These are phyloP conservation scores for Oryctolagus cuniculus DNA, from an alignment of 2,113 vertebrate species.

Conservation along the genomic window DNA sequence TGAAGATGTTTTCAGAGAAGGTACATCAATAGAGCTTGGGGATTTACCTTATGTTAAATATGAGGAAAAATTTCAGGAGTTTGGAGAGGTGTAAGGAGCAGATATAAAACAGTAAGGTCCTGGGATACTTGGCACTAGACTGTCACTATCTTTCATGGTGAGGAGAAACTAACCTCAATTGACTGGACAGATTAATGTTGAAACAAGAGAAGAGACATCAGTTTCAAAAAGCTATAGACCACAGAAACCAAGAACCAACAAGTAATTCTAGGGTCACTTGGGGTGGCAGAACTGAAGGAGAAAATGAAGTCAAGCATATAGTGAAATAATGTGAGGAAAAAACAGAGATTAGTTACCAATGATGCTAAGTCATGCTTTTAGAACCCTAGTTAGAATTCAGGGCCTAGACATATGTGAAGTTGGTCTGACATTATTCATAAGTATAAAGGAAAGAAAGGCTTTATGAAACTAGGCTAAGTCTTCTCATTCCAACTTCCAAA, in stretches of 20 bases:
- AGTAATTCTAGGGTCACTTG: not conserved
- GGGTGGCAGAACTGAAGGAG: not conserved
- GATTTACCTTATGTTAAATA: not conserved
- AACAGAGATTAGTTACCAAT: not conserved
- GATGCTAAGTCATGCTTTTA: not conserved
- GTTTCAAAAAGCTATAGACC: not conserved
- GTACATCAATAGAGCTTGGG: not conserved
- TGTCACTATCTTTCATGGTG: not conserved
- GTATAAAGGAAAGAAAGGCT: not conserved
- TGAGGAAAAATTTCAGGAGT: not conserved
- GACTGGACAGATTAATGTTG: not conserved
- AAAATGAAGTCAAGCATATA: not conserved
- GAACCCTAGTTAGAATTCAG: not conserved
- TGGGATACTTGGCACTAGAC: not conserved
- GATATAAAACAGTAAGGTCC: not conserved
- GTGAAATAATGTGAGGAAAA: not conserved
- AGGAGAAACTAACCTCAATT: not conserved
- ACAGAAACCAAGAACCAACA: not conserved
- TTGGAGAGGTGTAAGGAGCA: not conserved
- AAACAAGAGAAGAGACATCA: not conserved
- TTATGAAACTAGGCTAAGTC: not conserved
- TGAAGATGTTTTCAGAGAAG: not conserved
- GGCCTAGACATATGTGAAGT: not conserved
- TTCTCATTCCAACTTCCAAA: not conserved
- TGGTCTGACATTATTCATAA: not conserved